A percentile compares a stretch with the other conserved stretches of the same genome.
Evolutionary conservation across 1,140 invertebrate genomes (phyloP).

Genomic region (Nylanderia fulva): DNA sequence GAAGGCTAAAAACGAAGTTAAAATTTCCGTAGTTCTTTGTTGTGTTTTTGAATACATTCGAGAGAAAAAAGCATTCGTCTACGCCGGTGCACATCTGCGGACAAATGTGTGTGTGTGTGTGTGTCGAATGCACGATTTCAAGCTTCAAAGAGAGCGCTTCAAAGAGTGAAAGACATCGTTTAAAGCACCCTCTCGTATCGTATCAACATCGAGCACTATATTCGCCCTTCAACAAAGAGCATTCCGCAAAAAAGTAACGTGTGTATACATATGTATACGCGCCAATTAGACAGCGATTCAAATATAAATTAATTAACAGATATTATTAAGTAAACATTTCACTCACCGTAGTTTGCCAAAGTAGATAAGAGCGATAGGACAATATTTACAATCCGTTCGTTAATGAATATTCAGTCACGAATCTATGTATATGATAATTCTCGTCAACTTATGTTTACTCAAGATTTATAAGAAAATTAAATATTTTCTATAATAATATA

Average conservation of each 20-base stretch:
- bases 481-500: not conserved
- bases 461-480: not conserved
- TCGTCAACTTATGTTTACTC: not conserved
- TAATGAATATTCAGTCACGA: not conserved
- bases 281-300: not conserved
- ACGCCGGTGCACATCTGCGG: not conserved
- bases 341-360: not conserved
- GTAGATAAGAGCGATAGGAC: not conserved
- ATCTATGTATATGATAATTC: not conserved
- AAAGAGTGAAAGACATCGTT: not conserved
- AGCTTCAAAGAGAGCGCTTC: not conserved
- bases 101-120: too few relatives aligned
- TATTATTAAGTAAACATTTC: not conserved
- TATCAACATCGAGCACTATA: not conserved
- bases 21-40: not conserved
- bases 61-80: not conserved
- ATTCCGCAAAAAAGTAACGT: not conserved
- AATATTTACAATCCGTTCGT: not conserved
- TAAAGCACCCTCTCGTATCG: not conserved
- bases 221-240: not conserved
- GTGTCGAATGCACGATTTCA: not conserved
- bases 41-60: not conserved
- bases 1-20: not conserved
- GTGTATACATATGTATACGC: not conserved
- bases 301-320: slow-evolving; percentile 24